Conservation (phyloP, 2,797 vertebrate species). For the Peromyscus attwateri region DNA sequence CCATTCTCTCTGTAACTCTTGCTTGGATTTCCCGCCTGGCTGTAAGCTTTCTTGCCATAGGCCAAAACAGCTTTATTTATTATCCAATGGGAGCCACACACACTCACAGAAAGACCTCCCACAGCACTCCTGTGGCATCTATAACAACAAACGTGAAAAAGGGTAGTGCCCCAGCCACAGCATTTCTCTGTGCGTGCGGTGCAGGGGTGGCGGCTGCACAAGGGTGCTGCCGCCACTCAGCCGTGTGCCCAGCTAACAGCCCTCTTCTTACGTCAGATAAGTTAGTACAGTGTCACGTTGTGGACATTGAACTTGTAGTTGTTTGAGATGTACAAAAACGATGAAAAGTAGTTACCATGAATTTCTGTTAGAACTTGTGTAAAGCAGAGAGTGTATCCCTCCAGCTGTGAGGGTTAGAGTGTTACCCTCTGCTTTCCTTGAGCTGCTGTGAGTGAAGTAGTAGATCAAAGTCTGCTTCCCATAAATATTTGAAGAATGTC, state of each 20-base stretch:
- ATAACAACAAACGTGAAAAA: background rate
- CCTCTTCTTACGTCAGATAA: background rate
- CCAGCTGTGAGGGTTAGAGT: slow-evolving; percentile 70
- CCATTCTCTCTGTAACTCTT: too few relatives aligned
- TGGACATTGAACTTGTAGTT: background rate
- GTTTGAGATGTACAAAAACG: slow-evolving; percentile 23
- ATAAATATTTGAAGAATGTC: slow-evolving; percentile 84
- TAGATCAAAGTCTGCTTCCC: slow-evolving; percentile 74
- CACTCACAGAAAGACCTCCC: too few relatives aligned
- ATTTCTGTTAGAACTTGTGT: slow-evolving; percentile 27
- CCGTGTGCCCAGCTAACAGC: too few relatives aligned
- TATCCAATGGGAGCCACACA: too few relatives aligned
- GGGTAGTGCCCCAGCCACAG: too few relatives aligned
- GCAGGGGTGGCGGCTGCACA: too few relatives aligned
- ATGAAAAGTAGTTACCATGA: background rate
- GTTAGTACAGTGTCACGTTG: background rate
- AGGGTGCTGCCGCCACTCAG: background rate
- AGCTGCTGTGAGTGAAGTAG: slow-evolving; percentile 54
- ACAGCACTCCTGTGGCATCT: background rate
- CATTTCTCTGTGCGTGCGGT: background rate
- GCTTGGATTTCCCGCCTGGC: too few relatives aligned
- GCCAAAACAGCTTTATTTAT: too few relatives aligned
- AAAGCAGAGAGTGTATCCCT: slow-evolving; percentile 22
- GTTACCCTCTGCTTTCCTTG: slow-evolving; percentile 51
- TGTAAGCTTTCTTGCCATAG: too few relatives aligned